These are phyloP conservation scores for Doris montereyensis DNA, from an alignment of 2,888 invertebrate genomes.

Conservation along the genomic window DNA sequence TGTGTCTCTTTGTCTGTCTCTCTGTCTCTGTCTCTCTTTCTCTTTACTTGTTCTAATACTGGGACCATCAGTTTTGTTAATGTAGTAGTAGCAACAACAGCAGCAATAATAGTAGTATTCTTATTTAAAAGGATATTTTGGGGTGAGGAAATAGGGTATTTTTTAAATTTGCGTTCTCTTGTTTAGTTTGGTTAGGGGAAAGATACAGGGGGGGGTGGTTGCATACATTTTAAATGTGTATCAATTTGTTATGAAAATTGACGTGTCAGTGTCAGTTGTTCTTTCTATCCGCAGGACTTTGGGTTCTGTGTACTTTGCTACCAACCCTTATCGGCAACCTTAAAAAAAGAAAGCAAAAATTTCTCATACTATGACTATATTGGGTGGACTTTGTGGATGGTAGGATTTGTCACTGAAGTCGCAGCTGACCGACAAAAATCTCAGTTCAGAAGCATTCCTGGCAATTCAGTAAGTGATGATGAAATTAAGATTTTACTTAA, in stretches of 20 bases:
- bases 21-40: no score
- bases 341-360: constrained; percentile 62
- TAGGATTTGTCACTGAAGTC: constrained; percentile 65
- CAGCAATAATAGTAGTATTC: no score
- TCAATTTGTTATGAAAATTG: not conserved
- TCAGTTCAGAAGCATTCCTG: constrained; percentile 62
- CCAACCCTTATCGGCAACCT: constrained; percentile 69
- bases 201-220: not conserved
- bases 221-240: not conserved
- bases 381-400: constrained; percentile 71
- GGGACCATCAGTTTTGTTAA: no score
- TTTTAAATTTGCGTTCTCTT: no score
- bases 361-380: constrained; percentile 67
- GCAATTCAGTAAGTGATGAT: constrained; percentile 65
- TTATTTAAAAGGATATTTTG: no score
- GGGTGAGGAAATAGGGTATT: no score
- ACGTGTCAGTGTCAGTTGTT: no score
- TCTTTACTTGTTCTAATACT: no score
- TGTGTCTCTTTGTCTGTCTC: no score
- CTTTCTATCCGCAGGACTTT: constrained; percentile 66
- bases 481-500: no score
- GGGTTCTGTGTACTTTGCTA: constrained; percentile 71
- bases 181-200: no score
- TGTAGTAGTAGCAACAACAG: no score
- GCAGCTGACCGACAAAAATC: constrained; percentile 70